Evolutionary conservation across 2,888 invertebrate species (phyloP), one percentile per base, ranked within the genome.

Genomic region (Nemotelus pantherinus): DNA sequence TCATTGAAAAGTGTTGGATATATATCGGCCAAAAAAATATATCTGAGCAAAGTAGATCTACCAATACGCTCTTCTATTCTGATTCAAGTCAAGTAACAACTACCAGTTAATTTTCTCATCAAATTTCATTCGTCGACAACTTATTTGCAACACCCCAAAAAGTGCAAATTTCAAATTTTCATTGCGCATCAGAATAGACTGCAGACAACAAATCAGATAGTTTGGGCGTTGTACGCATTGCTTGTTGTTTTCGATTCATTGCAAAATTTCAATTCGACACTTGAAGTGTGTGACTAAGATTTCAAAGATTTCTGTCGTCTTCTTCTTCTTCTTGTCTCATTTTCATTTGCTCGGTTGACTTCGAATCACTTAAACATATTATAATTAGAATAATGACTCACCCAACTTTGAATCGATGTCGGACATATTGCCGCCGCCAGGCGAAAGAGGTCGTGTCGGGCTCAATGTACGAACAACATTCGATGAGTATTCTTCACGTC

Each of bases 371-470:
- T 74, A 72, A 58, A 25, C 25, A 25, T 25, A 25, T 25, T 25
- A 25, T 25, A 74, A 65, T 76, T 65, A 76, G 76, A 76, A 53
- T 44, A 55, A n/a, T 76, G 76, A 76, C 76, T 80, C 64, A 81
- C 81, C 81, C 67, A 81, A 78, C 75, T 81, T 82, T 63, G 78
- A 81, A 75, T 82, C 81, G 67, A 80, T 77, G 65, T 81, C 79
- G 41, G 79, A 74, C 63, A 77, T 72, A 75, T 70, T 78, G 55
- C 57, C 58, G 55, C 57, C 58, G 70, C 77, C 76, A 43, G 82
- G 81, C 65, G 82, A 81, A 67, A 80, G 68, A 45, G 81, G 80
- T 77, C 81, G 80, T 64, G 80, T 76, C 60, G 82, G 80, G 74
- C 81, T 80, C 10, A 82, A 77, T 44, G 76, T 77, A 68, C 82